Conservation (phyloP, 2,888 invertebrate species). For the Scelioninae gen. 1 region DNA sequence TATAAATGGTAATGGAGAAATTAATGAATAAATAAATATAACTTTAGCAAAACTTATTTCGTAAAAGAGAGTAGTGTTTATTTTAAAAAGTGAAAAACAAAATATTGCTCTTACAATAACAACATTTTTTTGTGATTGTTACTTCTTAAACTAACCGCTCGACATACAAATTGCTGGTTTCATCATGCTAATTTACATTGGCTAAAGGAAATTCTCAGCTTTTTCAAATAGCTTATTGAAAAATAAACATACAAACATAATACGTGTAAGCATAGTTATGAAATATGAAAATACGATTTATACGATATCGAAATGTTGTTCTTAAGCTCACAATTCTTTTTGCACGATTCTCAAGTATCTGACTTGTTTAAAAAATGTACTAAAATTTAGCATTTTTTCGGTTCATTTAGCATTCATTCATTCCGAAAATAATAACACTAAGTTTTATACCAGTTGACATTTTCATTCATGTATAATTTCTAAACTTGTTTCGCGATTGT, state of each 20-base stretch:
- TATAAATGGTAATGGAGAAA: neutral
- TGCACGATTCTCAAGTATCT: slow-evolving; percentile 3
- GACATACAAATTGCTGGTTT: neutral
- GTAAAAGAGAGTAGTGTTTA: too few species aligned
- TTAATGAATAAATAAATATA: too few species aligned
- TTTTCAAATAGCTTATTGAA: slow-evolving; percentile 7
- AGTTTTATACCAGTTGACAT: neutral
- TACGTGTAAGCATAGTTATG: neutral
- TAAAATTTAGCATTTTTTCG: neutral
- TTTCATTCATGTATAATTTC: neutral
- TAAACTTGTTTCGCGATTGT: neutral
- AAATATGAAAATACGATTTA: slow-evolving; percentile 1
- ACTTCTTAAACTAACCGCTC: neutral
- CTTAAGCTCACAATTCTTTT: neutral
- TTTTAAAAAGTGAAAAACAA: too few species aligned
- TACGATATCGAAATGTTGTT: slow-evolving; percentile 7
- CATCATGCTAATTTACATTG: neutral
- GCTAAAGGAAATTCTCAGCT: neutral
- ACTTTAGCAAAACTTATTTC: too few species aligned
- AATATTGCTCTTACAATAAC: too few species aligned
- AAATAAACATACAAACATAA: neutral
- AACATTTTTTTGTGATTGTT: too few species aligned
- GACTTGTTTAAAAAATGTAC: neutral
- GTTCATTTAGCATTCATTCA: slow-evolving; percentile 21
- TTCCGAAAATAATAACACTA: neutral